phyloP scores from a whole-genome alignment of 2,888 invertebrate species.

The Malachius bipustulatus region DNA sequence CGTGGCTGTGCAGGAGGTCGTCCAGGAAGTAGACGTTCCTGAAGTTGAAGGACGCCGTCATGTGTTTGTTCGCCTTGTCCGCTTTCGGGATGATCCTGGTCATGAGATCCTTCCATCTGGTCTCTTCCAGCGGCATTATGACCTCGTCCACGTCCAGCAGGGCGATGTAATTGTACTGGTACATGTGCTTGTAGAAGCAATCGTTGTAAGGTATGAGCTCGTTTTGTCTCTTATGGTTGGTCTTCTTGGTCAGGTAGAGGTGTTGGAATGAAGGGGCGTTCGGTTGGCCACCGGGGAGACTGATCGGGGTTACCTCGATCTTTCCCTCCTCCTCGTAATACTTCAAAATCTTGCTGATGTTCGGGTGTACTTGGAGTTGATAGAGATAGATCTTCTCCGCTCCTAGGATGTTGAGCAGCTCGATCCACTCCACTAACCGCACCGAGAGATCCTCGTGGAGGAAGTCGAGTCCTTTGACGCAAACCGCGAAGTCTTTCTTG shows the following conservation, averaged over 20 bases:
- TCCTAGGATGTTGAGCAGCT: conserved; percentile 71
- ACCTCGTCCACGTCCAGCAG: conserved; percentile 89
- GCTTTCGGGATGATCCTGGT: conserved; percentile 52
- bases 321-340: conserved; percentile 43
- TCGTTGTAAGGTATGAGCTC: conserved; percentile 95
- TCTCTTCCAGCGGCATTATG: conserved; percentile 72
- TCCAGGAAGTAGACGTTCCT: conserved; percentile 89
- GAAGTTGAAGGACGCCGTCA: conserved; percentile 73
- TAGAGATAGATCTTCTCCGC: conserved; percentile 89
- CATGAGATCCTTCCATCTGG: conserved; percentile 69
- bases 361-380: conserved; percentile 81
- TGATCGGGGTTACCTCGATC: conserved; percentile 61
- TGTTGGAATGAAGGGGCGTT: conserved; percentile 82
- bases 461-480: conserved; percentile 89
- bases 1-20: conserved; percentile 69
- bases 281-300: conserved; percentile 80
- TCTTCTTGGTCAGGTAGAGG: conserved; percentile 79
- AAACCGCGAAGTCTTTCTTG: conserved; percentile 78
- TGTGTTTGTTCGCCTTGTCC: conserved; percentile 51
- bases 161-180: conserved; percentile 81
- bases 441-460: conserved; percentile 83
- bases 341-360: conserved; percentile 70
- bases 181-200: conserved; percentile 86
- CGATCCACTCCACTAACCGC: conserved; percentile 88
- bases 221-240: conserved; percentile 87